A percentile compares a stretch with the other conserved stretches of the same genome.
Conservation (phyloP, 2,113 vertebrate species). For the Spheniscus mendiculus region DNA sequence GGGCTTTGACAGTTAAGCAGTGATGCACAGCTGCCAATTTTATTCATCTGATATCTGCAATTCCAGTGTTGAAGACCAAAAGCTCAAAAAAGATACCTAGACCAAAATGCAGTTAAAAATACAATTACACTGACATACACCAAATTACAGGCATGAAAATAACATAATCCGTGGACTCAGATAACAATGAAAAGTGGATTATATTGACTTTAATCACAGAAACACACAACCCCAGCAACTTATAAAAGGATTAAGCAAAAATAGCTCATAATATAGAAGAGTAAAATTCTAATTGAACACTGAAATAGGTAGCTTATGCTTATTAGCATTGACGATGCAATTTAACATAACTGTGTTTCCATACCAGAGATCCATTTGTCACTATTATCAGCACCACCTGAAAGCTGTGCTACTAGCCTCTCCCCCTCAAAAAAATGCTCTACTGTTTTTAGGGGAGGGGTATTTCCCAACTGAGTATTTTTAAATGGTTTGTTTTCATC, state of each 20-base stretch:
- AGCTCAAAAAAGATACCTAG: neutral
- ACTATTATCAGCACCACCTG: neutral
- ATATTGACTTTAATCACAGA: slow-evolving; percentile 52
- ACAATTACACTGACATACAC: neutral
- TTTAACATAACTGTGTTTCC: neutral
- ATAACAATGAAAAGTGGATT: slow-evolving; percentile 42
- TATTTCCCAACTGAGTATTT: neutral
- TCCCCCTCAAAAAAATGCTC: neutral
- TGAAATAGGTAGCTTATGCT: neutral
- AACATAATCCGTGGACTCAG: neutral
- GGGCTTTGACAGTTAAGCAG: neutral
- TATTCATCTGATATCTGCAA: neutral
- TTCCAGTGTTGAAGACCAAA: neutral
- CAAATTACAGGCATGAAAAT: neutral
- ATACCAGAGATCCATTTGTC: neutral
- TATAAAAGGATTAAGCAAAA: slow-evolving; percentile 15
- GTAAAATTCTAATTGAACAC: neutral
- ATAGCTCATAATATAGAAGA: neutral
- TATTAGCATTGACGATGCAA: neutral
- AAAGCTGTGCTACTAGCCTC: neutral
- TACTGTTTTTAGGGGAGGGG: neutral
- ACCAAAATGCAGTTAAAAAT: neutral
- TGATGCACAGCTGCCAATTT: slow-evolving; percentile 8
- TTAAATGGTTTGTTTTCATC: neutral
- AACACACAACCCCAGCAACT: neutral